Conservation (phyloP, 2,797 vertebrate genomes). For the Hydrocynus forskahlii region DNA sequence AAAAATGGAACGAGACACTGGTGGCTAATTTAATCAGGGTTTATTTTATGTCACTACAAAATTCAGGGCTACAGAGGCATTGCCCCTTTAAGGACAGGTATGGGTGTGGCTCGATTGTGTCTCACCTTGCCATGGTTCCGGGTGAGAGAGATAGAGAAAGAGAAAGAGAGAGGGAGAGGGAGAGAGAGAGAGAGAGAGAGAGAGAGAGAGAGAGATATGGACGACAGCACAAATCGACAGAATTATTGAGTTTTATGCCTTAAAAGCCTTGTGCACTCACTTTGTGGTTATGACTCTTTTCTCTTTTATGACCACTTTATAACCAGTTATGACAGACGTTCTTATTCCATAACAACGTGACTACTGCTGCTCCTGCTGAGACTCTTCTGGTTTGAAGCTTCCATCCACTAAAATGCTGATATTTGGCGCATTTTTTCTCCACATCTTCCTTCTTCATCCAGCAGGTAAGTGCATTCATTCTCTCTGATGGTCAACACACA, state of each 20-base stretch:
- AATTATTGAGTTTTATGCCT: too few relatives aligned
- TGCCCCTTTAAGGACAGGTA: conserved; percentile 8
- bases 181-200: background rate
- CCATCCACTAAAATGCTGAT: conserved; percentile 15
- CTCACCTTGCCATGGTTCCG: background rate
- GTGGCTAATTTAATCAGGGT: background rate
- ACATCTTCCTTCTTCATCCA: conserved; percentile 30
- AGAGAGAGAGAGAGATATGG: too few relatives aligned
- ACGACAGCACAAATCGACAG: too few relatives aligned
- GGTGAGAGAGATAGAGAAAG: background rate
- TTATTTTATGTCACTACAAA: too few relatives aligned
- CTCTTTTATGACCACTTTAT: conserved; percentile 17
- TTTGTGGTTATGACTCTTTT: too few relatives aligned
- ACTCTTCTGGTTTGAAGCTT: too few relatives aligned
- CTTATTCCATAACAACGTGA: too few relatives aligned
- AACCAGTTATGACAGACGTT: background rate
- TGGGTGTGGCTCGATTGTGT: background rate
- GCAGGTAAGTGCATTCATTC: conserved; percentile 33
- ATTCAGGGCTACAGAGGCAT: too few relatives aligned
- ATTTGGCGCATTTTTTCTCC: conserved; percentile 3
- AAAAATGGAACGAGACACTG: too few relatives aligned
- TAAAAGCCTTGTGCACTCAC: too few relatives aligned
- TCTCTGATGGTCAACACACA: too few relatives aligned
- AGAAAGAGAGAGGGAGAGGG: background rate
- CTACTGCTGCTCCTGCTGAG: too few relatives aligned